Evolutionary conservation across 2,888 invertebrate genomes (phyloP).

Genomic region (Cepaea hortensis): DNA sequence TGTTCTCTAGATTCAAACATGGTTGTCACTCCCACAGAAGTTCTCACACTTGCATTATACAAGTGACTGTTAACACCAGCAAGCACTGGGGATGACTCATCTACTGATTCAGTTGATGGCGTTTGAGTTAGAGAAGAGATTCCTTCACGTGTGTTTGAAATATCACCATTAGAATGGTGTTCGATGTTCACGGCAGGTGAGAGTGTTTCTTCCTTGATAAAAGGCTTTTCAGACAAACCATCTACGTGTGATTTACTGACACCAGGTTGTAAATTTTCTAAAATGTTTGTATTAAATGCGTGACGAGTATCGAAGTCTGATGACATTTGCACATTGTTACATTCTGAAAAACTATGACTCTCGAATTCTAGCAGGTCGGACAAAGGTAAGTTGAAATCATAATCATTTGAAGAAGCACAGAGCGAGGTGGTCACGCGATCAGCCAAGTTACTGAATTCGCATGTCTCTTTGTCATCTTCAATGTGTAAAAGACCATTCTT

Average conservation of each 20-base stretch:
- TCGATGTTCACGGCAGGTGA: neutral
- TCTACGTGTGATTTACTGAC: conserved; percentile 6
- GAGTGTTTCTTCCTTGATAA: neutral
- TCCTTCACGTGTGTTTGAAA: neutral
- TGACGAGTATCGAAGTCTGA: neutral
- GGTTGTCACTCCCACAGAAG: conserved; percentile 19
- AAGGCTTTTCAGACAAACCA: neutral
- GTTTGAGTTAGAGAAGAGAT: neutral
- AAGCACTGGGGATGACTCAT: neutral
- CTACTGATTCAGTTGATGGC: neutral
- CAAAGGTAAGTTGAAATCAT: conserved; percentile 45
- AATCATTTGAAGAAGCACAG: conserved; percentile 20
- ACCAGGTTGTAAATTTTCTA: conserved; percentile 8
- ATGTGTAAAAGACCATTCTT: too few species aligned
- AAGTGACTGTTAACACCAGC: neutral
- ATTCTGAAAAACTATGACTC: neutral
- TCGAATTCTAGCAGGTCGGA: neutral
- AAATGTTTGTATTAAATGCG: conserved; percentile 5
- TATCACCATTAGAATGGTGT: neutral
- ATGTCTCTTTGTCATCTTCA: neutral
- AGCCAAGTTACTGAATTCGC: neutral
- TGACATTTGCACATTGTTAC: neutral
- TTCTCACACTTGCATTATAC: neutral
- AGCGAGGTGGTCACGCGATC: neutral
- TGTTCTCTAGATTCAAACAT: conserved; percentile 42